Conservation (phyloP, 1,140 invertebrate genomes). For the Sipha flava region DNA sequence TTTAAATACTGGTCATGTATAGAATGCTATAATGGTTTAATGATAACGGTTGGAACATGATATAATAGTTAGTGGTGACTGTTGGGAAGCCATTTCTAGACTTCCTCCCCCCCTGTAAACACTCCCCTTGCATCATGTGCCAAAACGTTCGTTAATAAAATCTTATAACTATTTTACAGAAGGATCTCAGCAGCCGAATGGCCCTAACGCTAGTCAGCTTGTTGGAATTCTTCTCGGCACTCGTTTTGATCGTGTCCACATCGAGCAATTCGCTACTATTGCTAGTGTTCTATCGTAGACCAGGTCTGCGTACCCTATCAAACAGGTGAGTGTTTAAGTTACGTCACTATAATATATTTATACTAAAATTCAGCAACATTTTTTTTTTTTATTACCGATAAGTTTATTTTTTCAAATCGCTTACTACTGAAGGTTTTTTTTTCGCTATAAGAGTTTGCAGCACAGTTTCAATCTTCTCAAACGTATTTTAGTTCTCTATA, state of each 20-base stretch:
- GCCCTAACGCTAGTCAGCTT: constrained; percentile 26
- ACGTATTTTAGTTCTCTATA: too few relatives aligned
- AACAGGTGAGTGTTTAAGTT: constrained; percentile 47
- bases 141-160: neutral
- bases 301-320: constrained; percentile 52
- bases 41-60: too few relatives aligned
- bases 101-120: neutral
- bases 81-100: neutral
- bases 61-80: neutral
- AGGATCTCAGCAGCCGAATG: constrained; percentile 32
- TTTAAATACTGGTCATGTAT: too few relatives aligned
- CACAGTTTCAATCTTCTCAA: too few relatives aligned
- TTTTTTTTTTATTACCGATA: too few relatives aligned
- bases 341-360: too few relatives aligned
- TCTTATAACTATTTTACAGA: constrained; percentile 11
- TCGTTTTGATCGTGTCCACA: constrained; percentile 42
- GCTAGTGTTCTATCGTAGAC: constrained; percentile 51
- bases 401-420: too few relatives aligned
- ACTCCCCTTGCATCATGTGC: neutral
- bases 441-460: too few relatives aligned
- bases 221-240: constrained; percentile 34
- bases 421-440: too few relatives aligned
- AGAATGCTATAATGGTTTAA: too few relatives aligned
- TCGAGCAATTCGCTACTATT: constrained; percentile 51
- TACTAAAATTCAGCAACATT: too few relatives aligned